Evolutionary conservation across 1,140 invertebrate genomes (phyloP), one percentile per base, ranked within the genome.

Genomic region (Arion vulgaris): DNA sequence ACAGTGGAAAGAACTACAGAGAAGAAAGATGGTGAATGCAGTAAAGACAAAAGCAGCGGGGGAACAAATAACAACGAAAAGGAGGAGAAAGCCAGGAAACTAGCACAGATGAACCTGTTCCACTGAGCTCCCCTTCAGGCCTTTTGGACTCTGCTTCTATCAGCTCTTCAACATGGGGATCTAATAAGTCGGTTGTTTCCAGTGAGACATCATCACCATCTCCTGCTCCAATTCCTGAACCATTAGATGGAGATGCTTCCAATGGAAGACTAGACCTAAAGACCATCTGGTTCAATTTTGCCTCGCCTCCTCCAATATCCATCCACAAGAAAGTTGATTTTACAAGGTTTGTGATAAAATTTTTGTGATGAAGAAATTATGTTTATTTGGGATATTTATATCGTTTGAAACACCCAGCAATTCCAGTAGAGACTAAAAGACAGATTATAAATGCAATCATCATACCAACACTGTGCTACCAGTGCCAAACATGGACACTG

Each of bases 211-310:
- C 85, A 0, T 75, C 83, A 7, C 66, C 57, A 13, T 32, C 66
- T 1, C 66, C 71, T 49, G 57, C 66, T 13, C 82, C 72, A 2
- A 77, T 83, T 19, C 78, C 74, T 32, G 83, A 88, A 53, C 83
- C 85, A 15, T 82, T 93, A 19, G 86, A 89, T 81, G 92, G 92
- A 7, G 91, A 93, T 90, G 92, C 92, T 9, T 92, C 93, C 5
- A 92, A 91, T 84, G 92, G 92, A 51, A 88, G 92, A 0, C 96
- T 98, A 66, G 96, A 98, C 89, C 92, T 99, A 9, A 96, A 96
- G 90, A 95, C 96, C 0, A 96, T 98, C 19, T 99, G 98, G 98
- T 97, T 99, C 86, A 98, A 98, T 91, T 99, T 99, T 93, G 98
- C 98, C 32, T 97, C 98, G 0, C 98, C 98, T 1, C 97, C 97